Conservation (phyloP, 2,797 vertebrate genomes). For the Eospalax fontanierii region DNA sequence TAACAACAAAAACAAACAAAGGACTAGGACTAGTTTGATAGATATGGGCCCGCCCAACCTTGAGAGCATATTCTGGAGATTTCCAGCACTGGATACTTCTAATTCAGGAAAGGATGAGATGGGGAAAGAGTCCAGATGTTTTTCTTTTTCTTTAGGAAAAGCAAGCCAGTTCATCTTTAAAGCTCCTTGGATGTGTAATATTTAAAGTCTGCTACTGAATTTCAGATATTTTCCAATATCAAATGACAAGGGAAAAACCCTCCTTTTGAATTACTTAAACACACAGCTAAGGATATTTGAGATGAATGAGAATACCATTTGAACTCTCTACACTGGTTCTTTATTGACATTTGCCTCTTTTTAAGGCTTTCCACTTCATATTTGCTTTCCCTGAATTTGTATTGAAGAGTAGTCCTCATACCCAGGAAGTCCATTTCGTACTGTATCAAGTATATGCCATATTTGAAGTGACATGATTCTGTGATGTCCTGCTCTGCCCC, state of each 20-base stretch:
- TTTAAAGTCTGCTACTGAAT: conserved; percentile 69
- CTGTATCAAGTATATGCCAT: neutral
- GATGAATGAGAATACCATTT: conserved; percentile 48
- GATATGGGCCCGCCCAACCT: conserved; percentile 35
- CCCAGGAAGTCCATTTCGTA: conserved; percentile 13
- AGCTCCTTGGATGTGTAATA: conserved; percentile 38
- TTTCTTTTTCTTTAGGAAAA: conserved; percentile 38
- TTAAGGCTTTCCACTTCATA: conserved; percentile 35
- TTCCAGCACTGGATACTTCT: conserved; percentile 75
- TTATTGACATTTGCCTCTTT: conserved; percentile 62
- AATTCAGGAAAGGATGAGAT: conserved; percentile 38
- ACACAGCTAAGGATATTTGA: conserved; percentile 28
- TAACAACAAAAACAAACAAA: too few relatives aligned
- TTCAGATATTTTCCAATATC: conserved; percentile 74
- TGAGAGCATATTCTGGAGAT: conserved; percentile 57
- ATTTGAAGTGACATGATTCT: conserved; percentile 20
- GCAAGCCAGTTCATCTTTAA: conserved; percentile 61
- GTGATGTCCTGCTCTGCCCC: neutral
- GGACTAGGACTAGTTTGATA: too few relatives aligned
- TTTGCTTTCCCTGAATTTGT: conserved; percentile 56
- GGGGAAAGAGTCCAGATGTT: neutral
- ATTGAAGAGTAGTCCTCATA: conserved; percentile 23
- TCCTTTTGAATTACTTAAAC: conserved; percentile 77
- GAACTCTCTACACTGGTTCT: neutral
- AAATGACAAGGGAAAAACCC: conserved; percentile 76